Base-by-base conservation (phyloP, 2,888 invertebrate species). In the Darwinula stevensoni region DNA sequence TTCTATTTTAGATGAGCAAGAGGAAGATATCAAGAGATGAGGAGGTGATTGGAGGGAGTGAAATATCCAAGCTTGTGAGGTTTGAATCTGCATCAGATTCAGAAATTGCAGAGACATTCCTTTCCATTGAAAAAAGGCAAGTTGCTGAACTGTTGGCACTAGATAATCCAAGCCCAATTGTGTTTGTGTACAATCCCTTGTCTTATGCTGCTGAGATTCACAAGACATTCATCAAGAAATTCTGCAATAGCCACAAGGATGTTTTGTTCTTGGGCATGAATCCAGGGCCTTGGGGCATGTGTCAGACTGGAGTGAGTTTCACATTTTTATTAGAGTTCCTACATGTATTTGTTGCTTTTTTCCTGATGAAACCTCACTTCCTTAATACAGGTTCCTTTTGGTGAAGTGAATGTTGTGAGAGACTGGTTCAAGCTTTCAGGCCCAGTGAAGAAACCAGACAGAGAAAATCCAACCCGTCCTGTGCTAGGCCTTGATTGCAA, bases 251-350 rank as follows among this genome's bases (percentile, higher is more conserved):
- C 1, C 49, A 50, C 14, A 80, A 76, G 49, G 57, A 59, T 38
- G 56, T 88, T 27, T 52, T 88, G 40, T 75, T 76, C 46, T 59
- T 88, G 36, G 86, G 86, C 4, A 82, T 88, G 75, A 88, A 88
- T 54, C 84, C 86, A 11, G 86, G 86, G n/a, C 82, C 84, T 1
- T 82, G 71, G 67, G 86, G 86, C 38, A 86, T 86, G 86, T 72
- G 71, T 16, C 86, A 88, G 52, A 86, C 75, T 41, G 84, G 84
- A 42, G 75, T 75, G 58, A 58, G 60, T 44, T 22, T 16, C 31
- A 4, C 32, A 13, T 27, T 27, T 36, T 17, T 30, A 18, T 27
- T 30, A 3, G 14, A 11, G 5, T 27, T 27, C 27, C 11, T 33
- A 13, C 4, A 13, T 11, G 3, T 33, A 34, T 31, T 34, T 34